Conservation (phyloP, 2,797 vertebrate species). For the Carduelis carduelis region DNA sequence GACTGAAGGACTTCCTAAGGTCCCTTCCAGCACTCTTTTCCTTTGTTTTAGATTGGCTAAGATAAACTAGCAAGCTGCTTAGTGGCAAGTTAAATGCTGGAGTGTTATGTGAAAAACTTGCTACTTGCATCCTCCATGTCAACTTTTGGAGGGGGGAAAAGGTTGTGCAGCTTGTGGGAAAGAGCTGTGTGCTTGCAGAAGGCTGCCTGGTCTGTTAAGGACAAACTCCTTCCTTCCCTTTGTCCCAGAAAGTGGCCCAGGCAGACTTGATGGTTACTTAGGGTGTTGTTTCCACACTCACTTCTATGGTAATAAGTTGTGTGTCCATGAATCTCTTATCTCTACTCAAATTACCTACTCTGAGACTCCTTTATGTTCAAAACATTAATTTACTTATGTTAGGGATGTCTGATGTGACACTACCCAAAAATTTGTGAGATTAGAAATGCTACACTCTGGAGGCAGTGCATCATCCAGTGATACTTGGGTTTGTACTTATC, state of each 20-base stretch:
- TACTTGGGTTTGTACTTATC: neutral
- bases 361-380: neutral
- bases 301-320: neutral
- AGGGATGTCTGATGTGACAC: neutral
- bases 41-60: neutral
- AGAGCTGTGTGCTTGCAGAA: neutral
- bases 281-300: neutral
- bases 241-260: fast-evolving
- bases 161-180: neutral
- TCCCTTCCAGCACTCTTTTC: neutral
- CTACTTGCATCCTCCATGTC: neutral
- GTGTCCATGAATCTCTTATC: neutral
- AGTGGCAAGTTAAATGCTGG: neutral
- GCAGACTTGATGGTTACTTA: neutral
- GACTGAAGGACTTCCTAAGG: neutral
- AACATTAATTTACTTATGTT: neutral
- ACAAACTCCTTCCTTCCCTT: neutral
- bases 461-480: neutral
- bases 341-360: neutral
- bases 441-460: neutral
- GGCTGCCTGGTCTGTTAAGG: neutral
- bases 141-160: neutral
- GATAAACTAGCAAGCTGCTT: neutral
- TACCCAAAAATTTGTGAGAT: neutral
- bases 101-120: neutral